Conservation (phyloP, 2,113 vertebrate genomes). For the Todiramphus saurophagus region DNA sequence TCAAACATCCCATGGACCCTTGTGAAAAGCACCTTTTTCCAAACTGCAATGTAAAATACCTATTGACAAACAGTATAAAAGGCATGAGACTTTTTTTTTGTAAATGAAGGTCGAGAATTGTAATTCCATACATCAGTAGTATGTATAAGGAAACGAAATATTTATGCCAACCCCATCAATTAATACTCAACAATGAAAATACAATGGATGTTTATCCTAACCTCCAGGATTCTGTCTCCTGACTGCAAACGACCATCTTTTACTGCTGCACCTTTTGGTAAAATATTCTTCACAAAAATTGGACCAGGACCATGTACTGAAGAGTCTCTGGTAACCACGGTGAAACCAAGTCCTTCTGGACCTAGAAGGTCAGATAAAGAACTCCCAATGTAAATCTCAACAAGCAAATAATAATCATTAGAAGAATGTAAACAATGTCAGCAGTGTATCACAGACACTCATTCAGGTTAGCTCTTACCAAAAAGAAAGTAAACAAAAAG, state of each 20-base stretch:
- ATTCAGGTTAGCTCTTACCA: neutral
- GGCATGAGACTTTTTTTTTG: neutral
- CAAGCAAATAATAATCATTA: neutral
- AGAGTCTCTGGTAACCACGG: constrained; percentile 96
- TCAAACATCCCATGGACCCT: neutral
- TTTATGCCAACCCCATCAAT: neutral
- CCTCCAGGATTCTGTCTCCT: constrained; percentile 96
- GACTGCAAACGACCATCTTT: constrained; percentile 95
- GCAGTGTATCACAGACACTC: neutral
- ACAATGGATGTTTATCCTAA: constrained; percentile 52
- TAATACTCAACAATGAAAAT: neutral
- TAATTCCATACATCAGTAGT: neutral
- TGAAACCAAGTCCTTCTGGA: constrained; percentile 94
- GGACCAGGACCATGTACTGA: constrained; percentile 91
- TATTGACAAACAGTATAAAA: neutral
- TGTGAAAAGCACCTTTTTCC: neutral
- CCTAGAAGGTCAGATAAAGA: constrained; percentile 73
- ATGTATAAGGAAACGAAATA: neutral
- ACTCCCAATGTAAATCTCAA: neutral
- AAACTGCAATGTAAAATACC: neutral
- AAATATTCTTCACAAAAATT: constrained; percentile 97
- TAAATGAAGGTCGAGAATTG: neutral
- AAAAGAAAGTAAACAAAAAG: neutral
- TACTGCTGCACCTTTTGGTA: constrained; percentile 92
- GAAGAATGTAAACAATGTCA: neutral